Evolutionary conservation across 1,140 invertebrate species (phyloP).

Genomic region (Leptoteleia sp.): DNA sequence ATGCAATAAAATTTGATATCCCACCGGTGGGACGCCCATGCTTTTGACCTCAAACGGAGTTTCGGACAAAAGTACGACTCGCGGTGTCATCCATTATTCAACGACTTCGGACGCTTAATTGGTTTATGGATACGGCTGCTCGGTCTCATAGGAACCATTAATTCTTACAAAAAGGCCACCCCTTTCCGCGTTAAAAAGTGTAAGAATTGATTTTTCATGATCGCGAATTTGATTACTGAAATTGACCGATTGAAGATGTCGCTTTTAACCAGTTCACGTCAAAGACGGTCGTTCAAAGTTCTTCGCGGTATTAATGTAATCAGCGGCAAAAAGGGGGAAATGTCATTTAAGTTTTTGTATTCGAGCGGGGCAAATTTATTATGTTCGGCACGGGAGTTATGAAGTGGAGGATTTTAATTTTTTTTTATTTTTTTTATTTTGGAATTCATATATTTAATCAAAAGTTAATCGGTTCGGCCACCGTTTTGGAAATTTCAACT

Average conservation of each 20-base stretch:
- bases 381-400: neutral
- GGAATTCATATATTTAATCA: no score
- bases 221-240: conserved; percentile 38
- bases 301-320: neutral
- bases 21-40: conserved; percentile 34
- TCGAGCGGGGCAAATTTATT: neutral
- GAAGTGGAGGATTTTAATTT: neutral
- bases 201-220: conserved; percentile 42
- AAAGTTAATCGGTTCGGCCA: no score
- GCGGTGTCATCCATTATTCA: conserved; percentile 69
- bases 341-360: conserved; percentile 6
- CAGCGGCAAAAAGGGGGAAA: neutral
- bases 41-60: conserved; percentile 55
- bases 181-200: conserved; percentile 25
- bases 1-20: conserved; percentile 70
- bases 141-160: conserved; percentile 55
- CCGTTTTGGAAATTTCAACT: no score
- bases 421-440: no score
- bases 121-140: conserved; percentile 44
- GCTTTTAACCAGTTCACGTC: neutral
- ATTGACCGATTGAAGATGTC: conserved; percentile 17
- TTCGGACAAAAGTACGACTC: conserved; percentile 40
- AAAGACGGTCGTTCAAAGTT: neutral
- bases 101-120: conserved; percentile 63
- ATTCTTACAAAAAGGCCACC: conserved; percentile 29